phyloP scores from a whole-genome alignment of 2,888 invertebrate genomes.

The Zele albiditarsus region DNA sequence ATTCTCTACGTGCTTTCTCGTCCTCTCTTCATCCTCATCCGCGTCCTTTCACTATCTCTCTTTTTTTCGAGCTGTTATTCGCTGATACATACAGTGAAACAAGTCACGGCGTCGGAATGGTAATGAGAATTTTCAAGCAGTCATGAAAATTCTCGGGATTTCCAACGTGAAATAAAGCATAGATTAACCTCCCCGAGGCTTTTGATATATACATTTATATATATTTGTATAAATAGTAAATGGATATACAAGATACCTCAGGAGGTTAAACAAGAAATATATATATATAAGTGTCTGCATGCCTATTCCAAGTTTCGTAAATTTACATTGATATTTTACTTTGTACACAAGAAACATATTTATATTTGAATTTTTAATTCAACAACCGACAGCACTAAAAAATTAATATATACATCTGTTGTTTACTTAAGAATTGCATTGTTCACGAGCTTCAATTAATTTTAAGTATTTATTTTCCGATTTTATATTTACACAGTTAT shows the following conservation, averaged over 20 bases:
- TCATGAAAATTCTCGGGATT: slow-evolving; percentile 15
- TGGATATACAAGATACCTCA: not conserved
- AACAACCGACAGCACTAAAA: not conserved
- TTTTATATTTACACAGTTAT: not conserved
- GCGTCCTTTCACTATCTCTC: slow-evolving; percentile 5
- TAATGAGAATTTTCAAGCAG: slow-evolving; percentile 32
- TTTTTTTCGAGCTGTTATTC: slow-evolving; percentile 1
- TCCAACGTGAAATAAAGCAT: not conserved
- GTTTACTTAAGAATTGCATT: not conserved
- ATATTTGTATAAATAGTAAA: not conserved
- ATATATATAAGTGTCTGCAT: not conserved
- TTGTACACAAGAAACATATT: not conserved
- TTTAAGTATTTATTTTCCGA: not conserved
- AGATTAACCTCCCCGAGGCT: slow-evolving; percentile 11
- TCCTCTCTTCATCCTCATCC: not conserved
- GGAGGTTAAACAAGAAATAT: too few species aligned
- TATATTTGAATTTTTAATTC: not conserved
- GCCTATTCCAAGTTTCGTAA: slow-evolving; percentile 14
- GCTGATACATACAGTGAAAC: slow-evolving; percentile 12
- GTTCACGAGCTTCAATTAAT: not conserved
- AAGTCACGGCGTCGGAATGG: slow-evolving; percentile 20
- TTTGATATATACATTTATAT: not conserved
- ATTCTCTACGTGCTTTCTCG: slow-evolving; percentile 9
- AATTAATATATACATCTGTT: not conserved
- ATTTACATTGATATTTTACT: slow-evolving; percentile 4